A percentile compares a stretch with the other conserved stretches of the same genome.
These are phyloP conservation scores for Drosophila equinoxialis DNA, from an alignment of 1,140 invertebrate species.

Conservation along the genomic window DNA sequence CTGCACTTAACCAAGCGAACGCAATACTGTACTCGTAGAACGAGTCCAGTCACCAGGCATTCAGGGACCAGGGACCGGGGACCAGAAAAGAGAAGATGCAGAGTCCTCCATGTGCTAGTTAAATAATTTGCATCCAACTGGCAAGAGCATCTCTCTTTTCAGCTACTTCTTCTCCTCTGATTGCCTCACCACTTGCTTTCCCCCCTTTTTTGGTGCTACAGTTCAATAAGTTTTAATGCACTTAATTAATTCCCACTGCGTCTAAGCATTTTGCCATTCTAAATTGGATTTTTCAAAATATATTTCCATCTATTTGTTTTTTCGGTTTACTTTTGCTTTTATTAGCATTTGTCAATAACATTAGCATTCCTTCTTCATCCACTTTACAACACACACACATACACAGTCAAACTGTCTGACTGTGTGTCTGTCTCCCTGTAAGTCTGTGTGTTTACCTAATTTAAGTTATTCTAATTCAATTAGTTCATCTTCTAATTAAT, in stretches of 20 bases:
- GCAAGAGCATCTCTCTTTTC: constrained; percentile 26
- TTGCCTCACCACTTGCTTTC: background rate
- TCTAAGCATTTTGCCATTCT: constrained; percentile 57
- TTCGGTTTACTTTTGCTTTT: constrained; percentile 30
- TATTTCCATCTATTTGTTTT: constrained; percentile 28
- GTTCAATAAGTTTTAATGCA: constrained; percentile 79
- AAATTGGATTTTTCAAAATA: constrained; percentile 70
- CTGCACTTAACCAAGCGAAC: constrained; percentile 59
- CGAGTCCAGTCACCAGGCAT: background rate
- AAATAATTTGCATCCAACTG: constrained; percentile 69
- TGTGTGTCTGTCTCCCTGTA: background rate
- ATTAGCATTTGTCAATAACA: constrained; percentile 55
- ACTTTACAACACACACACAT: constrained; percentile 2
- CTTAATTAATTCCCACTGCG: constrained; percentile 77
- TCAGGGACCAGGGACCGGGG: background rate
- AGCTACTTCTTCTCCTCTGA: background rate
- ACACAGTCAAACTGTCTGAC: background rate
- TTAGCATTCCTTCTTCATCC: constrained; percentile 43
- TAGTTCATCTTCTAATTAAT: constrained; percentile 75
- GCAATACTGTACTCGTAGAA: background rate
- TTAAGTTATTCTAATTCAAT: constrained; percentile 81
- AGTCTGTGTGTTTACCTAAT: constrained; percentile 70
- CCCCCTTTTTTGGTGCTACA: constrained; percentile 44
- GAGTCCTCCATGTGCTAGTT: constrained; percentile 56
- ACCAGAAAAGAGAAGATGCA: background rate